These are phyloP conservation scores for Allophyes oxyacanthae DNA, from an alignment of 2,888 invertebrate species.

Conservation along the genomic window DNA sequence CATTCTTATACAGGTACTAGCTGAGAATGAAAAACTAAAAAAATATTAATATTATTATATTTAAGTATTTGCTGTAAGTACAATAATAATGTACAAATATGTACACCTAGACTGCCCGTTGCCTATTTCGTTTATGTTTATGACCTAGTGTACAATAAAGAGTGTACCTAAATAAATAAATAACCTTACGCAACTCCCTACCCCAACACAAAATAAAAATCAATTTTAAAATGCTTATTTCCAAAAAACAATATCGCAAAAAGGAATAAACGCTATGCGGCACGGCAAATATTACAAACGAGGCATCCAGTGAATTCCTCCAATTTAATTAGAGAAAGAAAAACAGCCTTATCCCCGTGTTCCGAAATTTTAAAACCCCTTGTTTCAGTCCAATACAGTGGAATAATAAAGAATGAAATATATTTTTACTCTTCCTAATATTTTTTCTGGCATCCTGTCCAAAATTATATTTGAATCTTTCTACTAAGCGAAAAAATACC, in stretches of 20 bases:
- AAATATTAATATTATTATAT: too few relatives aligned
- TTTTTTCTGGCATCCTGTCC: slow-evolving; percentile 55
- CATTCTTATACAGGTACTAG: too few relatives aligned
- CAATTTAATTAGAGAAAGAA: slow-evolving; percentile 60
- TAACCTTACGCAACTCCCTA: background rate
- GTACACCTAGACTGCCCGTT: too few relatives aligned
- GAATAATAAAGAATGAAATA: slow-evolving; percentile 62
- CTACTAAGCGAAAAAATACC: slow-evolving; percentile 39
- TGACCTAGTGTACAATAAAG: too few relatives aligned
- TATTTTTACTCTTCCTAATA: slow-evolving; percentile 51
- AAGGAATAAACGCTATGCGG: slow-evolving; percentile 32
- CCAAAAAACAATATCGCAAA: slow-evolving; percentile 20
- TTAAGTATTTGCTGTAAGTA: too few relatives aligned
- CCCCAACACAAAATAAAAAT: slow-evolving; percentile 14
- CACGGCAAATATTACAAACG: slow-evolving; percentile 42
- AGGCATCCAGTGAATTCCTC: slow-evolving; percentile 50
- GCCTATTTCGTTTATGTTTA: too few relatives aligned
- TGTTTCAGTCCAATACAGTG: slow-evolving; percentile 60
- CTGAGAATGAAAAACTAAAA: too few relatives aligned
- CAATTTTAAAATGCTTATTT: slow-evolving; percentile 30
- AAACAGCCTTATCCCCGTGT: slow-evolving; percentile 53
- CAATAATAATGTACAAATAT: too few relatives aligned
- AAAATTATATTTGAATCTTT: slow-evolving; percentile 54
- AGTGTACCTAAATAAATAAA: too few relatives aligned
- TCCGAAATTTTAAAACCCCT: slow-evolving; percentile 59